Conservation (phyloP, 2,113 vertebrate genomes). For the Sciurus niger region DNA sequence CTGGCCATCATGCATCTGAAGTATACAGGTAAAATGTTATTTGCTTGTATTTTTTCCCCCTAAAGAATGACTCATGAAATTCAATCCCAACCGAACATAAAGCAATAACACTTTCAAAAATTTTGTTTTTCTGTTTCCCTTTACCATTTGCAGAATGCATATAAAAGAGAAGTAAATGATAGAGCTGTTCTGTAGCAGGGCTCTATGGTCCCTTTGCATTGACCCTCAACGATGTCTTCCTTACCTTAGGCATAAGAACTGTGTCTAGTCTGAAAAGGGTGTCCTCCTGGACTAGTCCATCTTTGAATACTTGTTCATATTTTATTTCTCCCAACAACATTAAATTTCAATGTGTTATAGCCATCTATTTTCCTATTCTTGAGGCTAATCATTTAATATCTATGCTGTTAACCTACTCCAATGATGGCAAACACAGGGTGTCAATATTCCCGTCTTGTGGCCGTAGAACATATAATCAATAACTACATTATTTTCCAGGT, state of each 20-base stretch:
- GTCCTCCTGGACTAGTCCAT: not conserved
- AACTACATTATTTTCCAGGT: not conserved
- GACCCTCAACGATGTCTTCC: not conserved
- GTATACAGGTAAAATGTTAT: not conserved
- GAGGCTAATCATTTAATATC: not conserved
- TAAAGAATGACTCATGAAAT: not conserved
- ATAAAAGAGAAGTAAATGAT: not conserved
- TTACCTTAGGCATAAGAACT: not conserved
- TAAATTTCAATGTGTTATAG: not conserved
- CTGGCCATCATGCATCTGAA: not conserved
- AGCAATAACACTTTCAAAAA: not conserved
- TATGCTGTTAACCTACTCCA: not conserved
- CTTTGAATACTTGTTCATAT: not conserved
- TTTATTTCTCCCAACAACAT: not conserved
- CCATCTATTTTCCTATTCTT: not conserved
- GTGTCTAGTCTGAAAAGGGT: not conserved
- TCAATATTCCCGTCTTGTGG: not conserved
- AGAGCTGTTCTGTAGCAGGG: not conserved
- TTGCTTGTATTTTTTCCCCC: not conserved
- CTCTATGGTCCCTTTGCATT: not conserved
- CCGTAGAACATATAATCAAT: not conserved
- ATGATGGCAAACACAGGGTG: not conserved
- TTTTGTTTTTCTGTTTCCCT: not conserved
- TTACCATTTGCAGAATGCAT: not conserved
- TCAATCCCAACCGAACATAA: not conserved